These are phyloP conservation scores for Oxytorus armatus DNA, from an alignment of 2,888 invertebrate genomes.

Conservation along the genomic window DNA sequence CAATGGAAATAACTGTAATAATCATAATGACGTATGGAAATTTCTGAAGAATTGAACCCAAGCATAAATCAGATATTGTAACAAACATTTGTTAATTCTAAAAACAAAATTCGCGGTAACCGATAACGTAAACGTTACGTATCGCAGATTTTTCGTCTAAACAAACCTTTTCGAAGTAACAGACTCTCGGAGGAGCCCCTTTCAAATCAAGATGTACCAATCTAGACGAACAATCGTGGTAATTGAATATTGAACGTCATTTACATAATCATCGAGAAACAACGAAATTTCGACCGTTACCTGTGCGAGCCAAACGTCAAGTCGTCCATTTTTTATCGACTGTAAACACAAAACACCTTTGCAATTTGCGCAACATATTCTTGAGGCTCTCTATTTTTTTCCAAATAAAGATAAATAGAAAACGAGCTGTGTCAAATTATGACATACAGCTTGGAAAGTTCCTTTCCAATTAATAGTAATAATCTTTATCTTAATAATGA, in stretches of 20 bases:
- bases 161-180: conserved; percentile 86
- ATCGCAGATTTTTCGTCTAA: conserved; percentile 8
- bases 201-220: conserved; percentile 91
- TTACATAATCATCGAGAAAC: conserved; percentile 55
- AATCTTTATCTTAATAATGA: too few species aligned
- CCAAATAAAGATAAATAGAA: not conserved
- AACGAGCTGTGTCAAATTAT: too few species aligned
- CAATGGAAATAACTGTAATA: conserved; percentile 87
- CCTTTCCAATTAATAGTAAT: too few species aligned
- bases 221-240: conserved; percentile 78
- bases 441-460: too few species aligned
- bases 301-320: conserved; percentile 85
- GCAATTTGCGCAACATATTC: too few species aligned
- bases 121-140: conserved; percentile 3
- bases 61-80: too few species aligned
- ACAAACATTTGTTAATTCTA: too few species aligned
- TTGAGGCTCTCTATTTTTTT: not conserved
- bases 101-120: not conserved
- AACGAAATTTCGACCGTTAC: conserved; percentile 77
- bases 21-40: not conserved
- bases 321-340: conserved; percentile 83
- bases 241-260: conserved; percentile 61
- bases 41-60: not conserved
- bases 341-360: conserved; percentile 14
- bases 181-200: conserved; percentile 89